These are phyloP conservation scores for Hydraecia micacea DNA, from an alignment of 2,888 invertebrate species.

Conservation along the genomic window DNA sequence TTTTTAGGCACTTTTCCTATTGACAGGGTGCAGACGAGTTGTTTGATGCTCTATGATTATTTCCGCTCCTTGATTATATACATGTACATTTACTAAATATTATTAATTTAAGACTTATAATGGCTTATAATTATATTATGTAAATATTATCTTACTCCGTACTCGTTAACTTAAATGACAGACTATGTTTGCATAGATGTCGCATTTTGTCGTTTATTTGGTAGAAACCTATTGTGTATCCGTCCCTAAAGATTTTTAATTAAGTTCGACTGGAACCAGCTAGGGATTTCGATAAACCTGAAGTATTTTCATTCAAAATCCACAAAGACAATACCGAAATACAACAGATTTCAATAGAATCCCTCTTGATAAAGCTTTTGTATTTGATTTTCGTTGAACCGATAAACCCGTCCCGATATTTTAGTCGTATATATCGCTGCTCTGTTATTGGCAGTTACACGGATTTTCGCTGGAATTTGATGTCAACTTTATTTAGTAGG, in stretches of 20 bases:
- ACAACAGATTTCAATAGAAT: constrained; percentile 18
- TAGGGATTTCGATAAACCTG: not conserved
- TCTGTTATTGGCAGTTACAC: constrained; percentile 46
- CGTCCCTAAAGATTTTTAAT: not conserved
- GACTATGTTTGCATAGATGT: no score
- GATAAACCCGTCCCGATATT: constrained; percentile 48
- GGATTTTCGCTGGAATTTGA: constrained; percentile 35
- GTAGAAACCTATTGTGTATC: no score
- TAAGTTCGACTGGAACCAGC: not conserved
- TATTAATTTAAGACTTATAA: no score
- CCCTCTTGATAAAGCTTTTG: constrained; percentile 39
- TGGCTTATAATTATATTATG: no score
- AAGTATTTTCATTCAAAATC: constrained; percentile 13
- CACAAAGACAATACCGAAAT: constrained; percentile 4
- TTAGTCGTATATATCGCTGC: constrained; percentile 22
- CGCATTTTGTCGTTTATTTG: not conserved
- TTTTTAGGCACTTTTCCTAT: no score
- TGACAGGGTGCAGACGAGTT: no score
- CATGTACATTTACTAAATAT: no score
- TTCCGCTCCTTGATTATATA: no score
- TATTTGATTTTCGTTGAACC: constrained; percentile 47
- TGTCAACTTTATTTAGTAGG: constrained; percentile 20
- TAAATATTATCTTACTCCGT: no score
- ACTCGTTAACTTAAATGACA: no score
- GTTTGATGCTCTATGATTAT: no score